Base-by-base conservation (phyloP, 1,140 invertebrate genomes). In the Drosophila mauritiana region DNA sequence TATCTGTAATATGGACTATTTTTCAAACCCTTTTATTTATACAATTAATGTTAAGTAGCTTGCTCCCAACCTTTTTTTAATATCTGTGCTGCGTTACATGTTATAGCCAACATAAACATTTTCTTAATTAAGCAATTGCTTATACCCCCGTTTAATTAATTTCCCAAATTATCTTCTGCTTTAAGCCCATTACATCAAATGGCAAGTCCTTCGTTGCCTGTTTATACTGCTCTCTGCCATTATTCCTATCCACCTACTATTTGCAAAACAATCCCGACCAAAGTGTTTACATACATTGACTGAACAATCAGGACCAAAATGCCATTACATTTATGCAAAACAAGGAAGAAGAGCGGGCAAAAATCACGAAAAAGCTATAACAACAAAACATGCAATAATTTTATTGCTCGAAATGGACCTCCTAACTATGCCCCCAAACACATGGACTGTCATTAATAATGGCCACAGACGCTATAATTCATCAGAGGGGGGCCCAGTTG, bases 351-450 rank as follows among this genome's bases (percentile, higher is more conserved):
- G 37, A 34, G 65, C 27, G 52, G 67, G 64, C 53, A 70, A 70
- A 80, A 88, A 88, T 88, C 84, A 89, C 76, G 84, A 73, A 88
- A 83, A 80, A 77, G 84, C 79, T 67, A 89, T 79, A 89, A 89
- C 76, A 89, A 78, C 76, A 82, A 88, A 89, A 80, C 84, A 88
- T 89, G 80, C 80, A 79, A 88, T 84, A 84, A 89, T 88, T 80
- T 77, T 83, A 84, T 89, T 83, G 73, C 63, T 56, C 61, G 39
- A 20, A 37, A 54, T 42, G 52, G 65, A 70, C 51, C 54, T 62
- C 36, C 54, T 62, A 76, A 72, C 77, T 81, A 69, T 57, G 20
- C 15, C 31, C 43, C 55, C 42, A 17, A 45, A 67, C 56, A 72
- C 58, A 62, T 76, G 63, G 70, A 48, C 72, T 73, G 80, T 89